phyloP scores from a whole-genome alignment of 2,113 vertebrate species.

The Tragelaphus buxtoni region DNA sequence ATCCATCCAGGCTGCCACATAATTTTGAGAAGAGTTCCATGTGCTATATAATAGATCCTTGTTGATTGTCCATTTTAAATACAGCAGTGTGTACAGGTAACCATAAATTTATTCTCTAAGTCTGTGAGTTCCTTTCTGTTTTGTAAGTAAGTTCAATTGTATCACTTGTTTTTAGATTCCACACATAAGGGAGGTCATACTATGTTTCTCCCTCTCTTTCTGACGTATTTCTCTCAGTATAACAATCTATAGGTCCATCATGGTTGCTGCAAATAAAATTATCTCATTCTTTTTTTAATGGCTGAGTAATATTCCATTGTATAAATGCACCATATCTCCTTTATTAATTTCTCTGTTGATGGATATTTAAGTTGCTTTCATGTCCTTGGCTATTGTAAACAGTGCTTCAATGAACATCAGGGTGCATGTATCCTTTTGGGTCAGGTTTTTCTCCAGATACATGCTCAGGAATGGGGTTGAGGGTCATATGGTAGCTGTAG shows the following conservation, averaged over 20 bases:
- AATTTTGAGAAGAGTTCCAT: neutral
- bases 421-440: neutral
- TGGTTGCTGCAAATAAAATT: neutral
- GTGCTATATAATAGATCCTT: neutral
- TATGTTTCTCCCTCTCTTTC: neutral
- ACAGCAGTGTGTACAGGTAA: neutral
- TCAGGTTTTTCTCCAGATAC: neutral
- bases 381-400: neutral
- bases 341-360: neutral
- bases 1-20: neutral
- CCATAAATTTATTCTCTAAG: neutral
- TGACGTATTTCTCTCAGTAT: neutral
- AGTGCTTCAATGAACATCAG: neutral
- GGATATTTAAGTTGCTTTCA: neutral
- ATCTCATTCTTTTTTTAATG: neutral
- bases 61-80: neutral
- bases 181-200: neutral
- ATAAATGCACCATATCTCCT: neutral
- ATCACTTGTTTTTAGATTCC: neutral
- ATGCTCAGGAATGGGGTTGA: neutral
- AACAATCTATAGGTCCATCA: neutral
- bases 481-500: neutral
- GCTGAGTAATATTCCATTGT: neutral
- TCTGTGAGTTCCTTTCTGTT: neutral
- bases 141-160: neutral